Conservation (phyloP, 2,113 vertebrate genomes). For the Erythrolamprus reginae region DNA sequence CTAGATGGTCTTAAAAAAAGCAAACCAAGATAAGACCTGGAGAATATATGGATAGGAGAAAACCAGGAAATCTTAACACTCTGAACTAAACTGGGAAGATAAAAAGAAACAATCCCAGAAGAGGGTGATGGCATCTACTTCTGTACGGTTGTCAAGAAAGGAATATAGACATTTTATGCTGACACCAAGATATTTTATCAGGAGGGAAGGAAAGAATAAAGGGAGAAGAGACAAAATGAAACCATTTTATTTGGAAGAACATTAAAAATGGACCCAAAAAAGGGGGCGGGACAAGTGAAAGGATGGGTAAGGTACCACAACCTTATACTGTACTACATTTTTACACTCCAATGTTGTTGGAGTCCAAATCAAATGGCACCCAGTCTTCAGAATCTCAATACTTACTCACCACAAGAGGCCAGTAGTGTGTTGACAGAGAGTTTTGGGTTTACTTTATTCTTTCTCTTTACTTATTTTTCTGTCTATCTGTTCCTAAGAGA, state of each 20-base stretch:
- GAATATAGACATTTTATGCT: background rate
- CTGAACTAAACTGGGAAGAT: background rate
- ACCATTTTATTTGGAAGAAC: background rate
- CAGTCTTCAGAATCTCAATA: background rate
- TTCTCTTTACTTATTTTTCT: background rate
- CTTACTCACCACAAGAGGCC: background rate
- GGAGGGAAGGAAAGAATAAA: no score
- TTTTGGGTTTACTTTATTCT: background rate
- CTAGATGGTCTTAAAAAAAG: background rate
- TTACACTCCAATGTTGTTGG: background rate
- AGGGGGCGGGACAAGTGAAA: background rate
- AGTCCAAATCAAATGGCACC: background rate
- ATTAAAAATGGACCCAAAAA: background rate
- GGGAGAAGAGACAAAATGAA: no score
- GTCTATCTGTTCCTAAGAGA: background rate
- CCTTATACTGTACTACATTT: background rate
- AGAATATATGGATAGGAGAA: background rate
- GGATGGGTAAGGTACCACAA: background rate
- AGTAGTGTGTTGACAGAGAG: background rate
- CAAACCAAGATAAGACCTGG: background rate
- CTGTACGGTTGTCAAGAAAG: background rate
- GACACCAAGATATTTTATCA: constrained; percentile 43
- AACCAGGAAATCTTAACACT: background rate
- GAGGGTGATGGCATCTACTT: background rate
- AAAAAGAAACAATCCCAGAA: background rate